Evolutionary conservation across 2,797 vertebrate genomes (phyloP).

Genomic region (Coendou prehensilis): DNA sequence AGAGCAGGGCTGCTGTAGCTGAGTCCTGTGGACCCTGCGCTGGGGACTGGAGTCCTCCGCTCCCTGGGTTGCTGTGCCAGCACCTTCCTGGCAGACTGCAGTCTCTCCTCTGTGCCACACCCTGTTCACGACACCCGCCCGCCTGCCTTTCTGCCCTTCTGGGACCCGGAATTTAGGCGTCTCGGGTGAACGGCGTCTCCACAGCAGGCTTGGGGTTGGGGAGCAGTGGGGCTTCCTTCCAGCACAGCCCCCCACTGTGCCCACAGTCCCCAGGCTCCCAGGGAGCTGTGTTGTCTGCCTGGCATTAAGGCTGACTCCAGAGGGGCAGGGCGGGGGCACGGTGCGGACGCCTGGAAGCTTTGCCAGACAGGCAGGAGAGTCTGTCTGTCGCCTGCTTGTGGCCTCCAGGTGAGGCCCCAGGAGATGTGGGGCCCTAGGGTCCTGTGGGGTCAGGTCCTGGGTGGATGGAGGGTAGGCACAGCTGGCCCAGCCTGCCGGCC

Average conservation of each 20-base stretch:
- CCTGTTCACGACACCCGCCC: accelerated
- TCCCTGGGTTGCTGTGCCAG: neutral
- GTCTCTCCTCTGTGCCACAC: neutral
- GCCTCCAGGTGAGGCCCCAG: no score
- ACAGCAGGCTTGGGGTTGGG: neutral
- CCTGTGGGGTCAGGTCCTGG: neutral
- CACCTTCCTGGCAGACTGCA: no score
- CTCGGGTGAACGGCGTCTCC: neutral
- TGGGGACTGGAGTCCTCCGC: neutral
- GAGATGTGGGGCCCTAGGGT: accelerated
- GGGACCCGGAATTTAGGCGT: neutral
- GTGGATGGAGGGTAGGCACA: neutral
- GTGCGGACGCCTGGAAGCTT: accelerated
- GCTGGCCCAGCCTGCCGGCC: neutral
- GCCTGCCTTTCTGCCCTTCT: neutral
- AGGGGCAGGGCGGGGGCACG: neutral
- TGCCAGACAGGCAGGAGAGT: neutral
- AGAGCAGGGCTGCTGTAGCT: accelerated
- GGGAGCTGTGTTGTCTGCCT: neutral
- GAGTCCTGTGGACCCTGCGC: neutral
- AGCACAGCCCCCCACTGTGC: accelerated
- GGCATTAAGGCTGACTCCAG: neutral
- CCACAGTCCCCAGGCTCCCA: neutral
- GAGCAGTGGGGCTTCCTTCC: neutral
- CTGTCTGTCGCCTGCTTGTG: neutral